Percentiles rank a stretch among this genome's conserved stretches.
phyloP scores from a whole-genome alignment of 1,140 invertebrate species.

The Ganaspis sp. region DNA sequence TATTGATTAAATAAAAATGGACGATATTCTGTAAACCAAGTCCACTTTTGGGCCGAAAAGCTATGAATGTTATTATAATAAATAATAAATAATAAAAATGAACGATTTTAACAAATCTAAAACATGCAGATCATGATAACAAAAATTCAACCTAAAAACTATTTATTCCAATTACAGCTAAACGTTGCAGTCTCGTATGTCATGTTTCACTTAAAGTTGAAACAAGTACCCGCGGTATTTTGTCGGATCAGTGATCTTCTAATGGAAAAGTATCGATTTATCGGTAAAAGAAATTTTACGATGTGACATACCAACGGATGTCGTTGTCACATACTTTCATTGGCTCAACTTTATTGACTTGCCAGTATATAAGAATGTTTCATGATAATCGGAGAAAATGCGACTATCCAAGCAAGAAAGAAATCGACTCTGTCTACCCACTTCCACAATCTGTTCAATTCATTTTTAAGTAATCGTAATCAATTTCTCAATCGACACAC shows the following conservation, averaged over 20 bases:
- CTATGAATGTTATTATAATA: no score
- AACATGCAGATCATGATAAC: no score
- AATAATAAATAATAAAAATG: no score
- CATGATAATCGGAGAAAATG: slow-evolving; percentile 8
- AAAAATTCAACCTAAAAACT: neutral
- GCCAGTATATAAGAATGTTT: neutral
- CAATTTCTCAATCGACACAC: slow-evolving; percentile 3
- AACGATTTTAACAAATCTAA: no score
- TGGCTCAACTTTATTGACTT: slow-evolving; percentile 19
- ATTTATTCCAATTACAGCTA: neutral
- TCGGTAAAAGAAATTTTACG: slow-evolving; percentile 15
- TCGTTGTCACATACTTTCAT: neutral
- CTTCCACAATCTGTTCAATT: neutral
- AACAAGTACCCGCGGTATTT: neutral
- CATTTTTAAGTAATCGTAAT: no score
- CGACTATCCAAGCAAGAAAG: neutral
- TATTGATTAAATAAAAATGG: no score
- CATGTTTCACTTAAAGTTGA: neutral
- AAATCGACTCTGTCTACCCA: no score
- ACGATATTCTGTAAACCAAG: no score
- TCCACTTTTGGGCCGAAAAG: no score
- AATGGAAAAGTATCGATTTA: slow-evolving; percentile 16
- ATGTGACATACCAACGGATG: slow-evolving; percentile 20
- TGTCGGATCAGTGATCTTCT: slow-evolving; percentile 18
- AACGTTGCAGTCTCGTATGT: neutral